Conservation (phyloP, 1,140 invertebrate genomes). For the Wiebesia pumilae region DNA sequence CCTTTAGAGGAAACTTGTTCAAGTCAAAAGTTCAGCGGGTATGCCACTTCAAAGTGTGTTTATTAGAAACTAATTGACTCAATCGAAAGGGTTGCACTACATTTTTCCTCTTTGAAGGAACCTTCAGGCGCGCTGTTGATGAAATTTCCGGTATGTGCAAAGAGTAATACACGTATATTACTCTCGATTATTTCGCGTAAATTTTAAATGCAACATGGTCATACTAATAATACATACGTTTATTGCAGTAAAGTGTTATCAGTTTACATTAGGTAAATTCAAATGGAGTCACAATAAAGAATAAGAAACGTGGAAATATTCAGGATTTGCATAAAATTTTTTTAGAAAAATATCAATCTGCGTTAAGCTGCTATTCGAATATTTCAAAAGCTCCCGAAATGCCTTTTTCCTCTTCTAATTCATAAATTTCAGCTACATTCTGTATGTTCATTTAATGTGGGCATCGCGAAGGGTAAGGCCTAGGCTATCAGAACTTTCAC, state of each 20-base stretch:
- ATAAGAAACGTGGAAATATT: too few species aligned
- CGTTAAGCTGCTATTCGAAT: too few species aligned
- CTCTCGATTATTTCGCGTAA: background rate
- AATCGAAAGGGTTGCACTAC: constrained; percentile 58
- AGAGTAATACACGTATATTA: background rate
- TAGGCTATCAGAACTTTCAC: background rate
- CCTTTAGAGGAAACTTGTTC: constrained; percentile 54
- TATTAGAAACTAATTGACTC: constrained; percentile 66
- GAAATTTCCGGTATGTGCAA: constrained; percentile 25
- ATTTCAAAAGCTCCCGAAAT: too few species aligned
- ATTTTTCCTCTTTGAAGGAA: background rate
- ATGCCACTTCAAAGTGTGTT: constrained; percentile 60
- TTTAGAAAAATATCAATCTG: too few species aligned
- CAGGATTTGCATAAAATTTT: background rate
- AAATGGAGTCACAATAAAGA: too few species aligned
- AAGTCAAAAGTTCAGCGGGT: constrained; percentile 34
- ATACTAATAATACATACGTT: background rate
- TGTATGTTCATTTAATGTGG: too few species aligned
- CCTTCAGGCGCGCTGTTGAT: background rate
- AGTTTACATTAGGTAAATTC: too few species aligned
- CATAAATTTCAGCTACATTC: too few species aligned
- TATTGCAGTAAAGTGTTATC: background rate
- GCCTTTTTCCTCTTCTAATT: too few species aligned
- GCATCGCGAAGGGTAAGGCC: background rate
- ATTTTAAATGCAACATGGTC: background rate